Conservation (phyloP, 2,888 invertebrate species). For the Xestia rhomboidea region DNA sequence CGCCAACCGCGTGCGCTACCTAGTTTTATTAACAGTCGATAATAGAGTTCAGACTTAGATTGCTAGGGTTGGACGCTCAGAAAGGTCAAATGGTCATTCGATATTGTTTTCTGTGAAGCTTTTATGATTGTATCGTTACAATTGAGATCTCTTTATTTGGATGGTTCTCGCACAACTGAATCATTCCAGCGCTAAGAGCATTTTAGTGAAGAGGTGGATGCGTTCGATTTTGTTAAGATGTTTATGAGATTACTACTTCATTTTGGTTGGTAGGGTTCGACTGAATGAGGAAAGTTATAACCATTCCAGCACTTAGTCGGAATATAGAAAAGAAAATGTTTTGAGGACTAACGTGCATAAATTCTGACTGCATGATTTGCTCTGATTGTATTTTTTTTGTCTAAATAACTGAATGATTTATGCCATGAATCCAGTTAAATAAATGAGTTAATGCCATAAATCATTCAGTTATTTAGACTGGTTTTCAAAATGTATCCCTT, state of each 20-base stretch:
- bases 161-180: slow-evolving; percentile 13
- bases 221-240: background rate
- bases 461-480: background rate
- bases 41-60: slow-evolving; percentile 79
- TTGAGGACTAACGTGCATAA: background rate
- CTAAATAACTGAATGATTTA: too few species aligned
- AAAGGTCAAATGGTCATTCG: slow-evolving; percentile 63
- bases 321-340: background rate
- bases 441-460: too few species aligned
- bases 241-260: background rate
- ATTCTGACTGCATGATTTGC: background rate
- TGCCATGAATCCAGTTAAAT: background rate
- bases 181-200: background rate
- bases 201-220: background rate
- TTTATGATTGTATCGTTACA: slow-evolving; percentile 43
- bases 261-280: background rate
- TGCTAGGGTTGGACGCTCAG: slow-evolving; percentile 68
- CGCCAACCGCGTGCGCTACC: slow-evolving; percentile 77
- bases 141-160: slow-evolving; percentile 28
- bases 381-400: too few species aligned
- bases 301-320: background rate
- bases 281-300: background rate
- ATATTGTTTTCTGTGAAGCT: slow-evolving; percentile 45
- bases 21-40: slow-evolving; percentile 81
- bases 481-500: background rate